A percentile compares a stretch with the other conserved stretches of the same genome.
Conservation (phyloP, 1,140 invertebrate species). For the Monomorium pharaonis region DNA sequence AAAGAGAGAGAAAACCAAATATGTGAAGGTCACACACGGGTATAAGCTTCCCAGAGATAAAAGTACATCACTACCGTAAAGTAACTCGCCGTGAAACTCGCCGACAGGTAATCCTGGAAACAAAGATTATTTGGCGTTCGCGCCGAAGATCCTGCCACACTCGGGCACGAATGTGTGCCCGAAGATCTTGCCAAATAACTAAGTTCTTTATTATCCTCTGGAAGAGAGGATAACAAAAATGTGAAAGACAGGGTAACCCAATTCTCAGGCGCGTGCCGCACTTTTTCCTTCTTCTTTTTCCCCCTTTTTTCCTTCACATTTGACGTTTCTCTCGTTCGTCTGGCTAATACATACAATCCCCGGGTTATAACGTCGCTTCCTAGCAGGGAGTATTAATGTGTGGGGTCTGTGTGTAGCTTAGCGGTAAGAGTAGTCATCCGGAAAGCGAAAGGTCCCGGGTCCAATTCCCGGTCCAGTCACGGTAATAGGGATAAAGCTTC, state of each 20-base stretch:
- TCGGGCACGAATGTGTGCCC: not conserved
- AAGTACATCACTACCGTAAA: not conserved
- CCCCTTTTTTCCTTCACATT: not conserved
- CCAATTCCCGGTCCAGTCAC: slow-evolving; percentile 3
- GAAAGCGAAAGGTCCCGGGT: not conserved
- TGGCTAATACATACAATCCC: not conserved
- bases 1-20: not conserved
- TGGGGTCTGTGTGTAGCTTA: not conserved
- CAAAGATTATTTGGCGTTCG: not conserved
- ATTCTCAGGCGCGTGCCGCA: not conserved
- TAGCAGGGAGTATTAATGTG: not conserved
- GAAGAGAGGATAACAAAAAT: not conserved
- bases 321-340: not conserved
- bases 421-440: not conserved
- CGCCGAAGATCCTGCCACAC: not conserved
- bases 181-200: not conserved
- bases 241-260: not conserved
- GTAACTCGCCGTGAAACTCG: not conserved
- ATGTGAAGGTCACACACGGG: not conserved
- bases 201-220: slow-evolving; percentile 7
- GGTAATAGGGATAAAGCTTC: not conserved
- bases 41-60: not conserved
- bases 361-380: not conserved
- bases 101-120: not conserved
- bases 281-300: not conserved